Evolutionary conservation across 1,140 invertebrate species (phyloP), one percentile per base, ranked within the genome.

Genomic region (Ceratina australensis): DNA sequence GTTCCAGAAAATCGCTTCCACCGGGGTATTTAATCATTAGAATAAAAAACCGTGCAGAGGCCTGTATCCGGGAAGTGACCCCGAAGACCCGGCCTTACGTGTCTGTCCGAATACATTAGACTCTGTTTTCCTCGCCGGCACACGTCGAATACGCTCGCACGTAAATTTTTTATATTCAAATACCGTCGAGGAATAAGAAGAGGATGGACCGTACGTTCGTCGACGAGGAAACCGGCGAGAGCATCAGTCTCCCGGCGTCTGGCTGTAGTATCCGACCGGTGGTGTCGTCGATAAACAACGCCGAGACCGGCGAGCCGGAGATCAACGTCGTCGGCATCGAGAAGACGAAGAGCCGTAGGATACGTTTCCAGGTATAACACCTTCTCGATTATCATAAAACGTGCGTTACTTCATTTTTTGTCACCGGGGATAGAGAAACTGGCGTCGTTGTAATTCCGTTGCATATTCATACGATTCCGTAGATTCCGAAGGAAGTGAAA

Each of bases 291-390:
- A 64, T 82, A 15, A 90, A 88, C 47, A 85, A 90, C 67, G 88
- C 72, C 2, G 90, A 91, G 78, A 91, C 90, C 16, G 90, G 90
- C 12, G 90, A 91, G 61, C 90, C 90, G 5, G 90, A 91, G 66
- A 74, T 80, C 15, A 76, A 73, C 47, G 47, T 87, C 22, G 16
- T 60, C 16, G 49, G 69, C 26, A n/a, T 69, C 13, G 7, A 49
- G 10, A 75, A 47, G 7, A 22, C 16, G 10, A 79, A 60, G 26
- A 61, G 71, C 61, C 82, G 86, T 66, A 88, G 83, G 75, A 74
- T 84, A 13, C 88, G 87, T 0, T 91, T 91, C 75, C 89, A 91
- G 87, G 90, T 91, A n/a, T n/a, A 83, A 57, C 42, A 8, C 18
- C 42, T 42, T 10, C 5, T 18, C 3, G 1, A 63, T 75, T 56